Evolutionary conservation across 2,888 invertebrate genomes (phyloP), one percentile per base, ranked within the genome.

Genomic region (Dasypogon diadema): DNA sequence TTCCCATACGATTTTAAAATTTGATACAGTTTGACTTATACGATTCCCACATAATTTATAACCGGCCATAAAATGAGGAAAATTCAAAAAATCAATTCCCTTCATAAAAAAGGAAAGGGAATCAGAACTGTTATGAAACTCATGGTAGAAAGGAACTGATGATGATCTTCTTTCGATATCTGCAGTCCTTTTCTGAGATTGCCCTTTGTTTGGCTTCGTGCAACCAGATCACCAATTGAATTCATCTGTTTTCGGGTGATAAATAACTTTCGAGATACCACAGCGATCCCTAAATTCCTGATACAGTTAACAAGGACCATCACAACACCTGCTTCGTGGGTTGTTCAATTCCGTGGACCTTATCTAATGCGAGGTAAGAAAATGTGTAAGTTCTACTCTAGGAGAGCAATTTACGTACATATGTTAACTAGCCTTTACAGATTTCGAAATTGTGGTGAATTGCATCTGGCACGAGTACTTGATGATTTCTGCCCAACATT

Each of bases 11-110:
- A 75, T 75, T 75, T 54, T 21, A 75, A 42, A 75, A 75, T 75
- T 75, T 75, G 75, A 75, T 75, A 65, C 65, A 75, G 65, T 75
- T 75, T 75, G 75, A 75, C 65, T 75, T 75, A 75, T 75, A 75
- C 58, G 63, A 75, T 63, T 26, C 65, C 42, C 37, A 2, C 22
- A 22, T 58, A 68, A 75, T 65, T 75, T 75, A 65, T 65, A 42
- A 34, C 54, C 65, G 18, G 18, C 14, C 54, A 34, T 34, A 51
- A 65, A 63, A 34, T 6, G 42, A 14, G 55, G 65, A 63, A 74
- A 48, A 48, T 12, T 18, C 18, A 74, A 74, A 58, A 74, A 42
- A 65, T 46, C 46, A 65, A 65, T 24, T 37, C 58, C 14, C 14
- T 51, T 21, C 21, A n/a, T 54, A 42, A 63, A 58, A 63, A 26